Evolutionary conservation across 2,888 invertebrate species (phyloP), one percentile per base, ranked within the genome.

Genomic region (Blastobasis adustella): DNA sequence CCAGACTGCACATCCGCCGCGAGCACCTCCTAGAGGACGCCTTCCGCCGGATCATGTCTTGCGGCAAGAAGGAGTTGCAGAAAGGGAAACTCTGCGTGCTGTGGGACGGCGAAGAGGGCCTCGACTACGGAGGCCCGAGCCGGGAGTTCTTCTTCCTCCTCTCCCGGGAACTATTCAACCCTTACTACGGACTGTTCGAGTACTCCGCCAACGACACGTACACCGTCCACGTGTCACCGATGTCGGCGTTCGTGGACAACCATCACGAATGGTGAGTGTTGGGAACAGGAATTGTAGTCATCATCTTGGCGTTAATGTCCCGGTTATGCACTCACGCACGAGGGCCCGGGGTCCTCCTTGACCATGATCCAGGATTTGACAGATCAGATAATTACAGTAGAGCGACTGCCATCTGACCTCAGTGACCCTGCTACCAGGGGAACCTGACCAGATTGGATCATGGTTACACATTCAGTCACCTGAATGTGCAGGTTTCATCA

Each of bases 151-250:
- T 99, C 92, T 98, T 98, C 83, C 92, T 99, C 38, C 90, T 99
- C n/a, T 98, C 98, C 0, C 90, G 98, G 50, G 98, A 99, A 77
- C 91, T 99, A 7, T 99, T 99, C 88, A 98, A 99, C 90, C 99
- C 99, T 0, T 98, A 98, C 82, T 98, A 99, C 69, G 98, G 98
- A 0, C 91, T 98, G 54, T 99, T 99, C 82, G 98, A 99, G 85
- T 99, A 99, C 79, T 98, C 98, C 0, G 98, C 98, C 47, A 98
- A 98, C 74, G 98, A 99, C 73, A 98, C 98, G 0, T 98, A 98
- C 77, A 98, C 98, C 5, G 98, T 98, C 36, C 96, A 96, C 82
- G 94, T 96, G 55, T 96, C 96, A 37, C 98, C 98, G 0, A 94
- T 98, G 94, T 98, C 98, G 3, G 95, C 97, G 0, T 98, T 98